Conservation (phyloP, 2,113 vertebrate genomes). For the Oreotragus oreotragus region DNA sequence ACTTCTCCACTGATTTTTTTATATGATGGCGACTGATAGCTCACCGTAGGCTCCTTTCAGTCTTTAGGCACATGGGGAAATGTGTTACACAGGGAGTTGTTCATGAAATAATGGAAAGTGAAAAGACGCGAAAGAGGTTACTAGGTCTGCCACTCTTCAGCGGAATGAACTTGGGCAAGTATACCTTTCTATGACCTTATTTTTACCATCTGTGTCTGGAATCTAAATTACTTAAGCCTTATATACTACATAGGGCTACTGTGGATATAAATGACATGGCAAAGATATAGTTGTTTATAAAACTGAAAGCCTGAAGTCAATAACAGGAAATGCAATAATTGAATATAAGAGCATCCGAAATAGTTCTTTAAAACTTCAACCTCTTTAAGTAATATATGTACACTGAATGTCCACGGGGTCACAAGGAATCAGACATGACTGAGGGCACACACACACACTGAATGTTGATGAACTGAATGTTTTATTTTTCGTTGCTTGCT, state of each 20-base stretch:
- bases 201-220: background rate
- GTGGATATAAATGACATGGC: background rate
- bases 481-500: background rate
- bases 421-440: background rate
- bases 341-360: background rate
- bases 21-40: background rate
- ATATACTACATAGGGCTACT: background rate
- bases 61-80: background rate
- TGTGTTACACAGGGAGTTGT: background rate
- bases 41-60: background rate
- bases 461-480: background rate
- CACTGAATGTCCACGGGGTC: background rate
- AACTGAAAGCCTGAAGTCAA: background rate
- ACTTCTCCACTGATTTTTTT: background rate
- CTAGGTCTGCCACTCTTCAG: background rate
- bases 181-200: background rate
- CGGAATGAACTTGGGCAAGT: background rate
- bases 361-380: background rate
- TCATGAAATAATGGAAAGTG: background rate
- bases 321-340: background rate
- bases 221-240: background rate
- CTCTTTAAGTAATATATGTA: background rate
- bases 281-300: background rate
- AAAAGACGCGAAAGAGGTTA: background rate
- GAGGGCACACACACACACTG: background rate